Evolutionary conservation across 2,113 vertebrate genomes (phyloP).

Genomic region (Nannobrachium achirus): DNA sequence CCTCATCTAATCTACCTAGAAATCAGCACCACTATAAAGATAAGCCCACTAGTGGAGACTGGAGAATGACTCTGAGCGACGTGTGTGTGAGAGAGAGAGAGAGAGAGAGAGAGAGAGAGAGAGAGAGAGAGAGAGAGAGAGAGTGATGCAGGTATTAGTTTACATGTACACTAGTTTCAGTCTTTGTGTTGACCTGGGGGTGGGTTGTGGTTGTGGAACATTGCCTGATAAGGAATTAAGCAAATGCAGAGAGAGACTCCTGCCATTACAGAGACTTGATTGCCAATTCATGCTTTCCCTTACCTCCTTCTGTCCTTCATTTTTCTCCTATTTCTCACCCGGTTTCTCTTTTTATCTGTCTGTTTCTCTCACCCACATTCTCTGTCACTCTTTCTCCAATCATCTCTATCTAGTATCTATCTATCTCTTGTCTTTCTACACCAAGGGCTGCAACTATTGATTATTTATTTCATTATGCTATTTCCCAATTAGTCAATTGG

Average conservation of each 20-base stretch:
- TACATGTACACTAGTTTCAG: slow-evolving; percentile 49
- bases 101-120: slow-evolving; percentile 7
- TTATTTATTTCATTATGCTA: no score
- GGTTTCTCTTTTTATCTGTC: not conserved
- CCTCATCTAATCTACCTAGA: slow-evolving; percentile 25
- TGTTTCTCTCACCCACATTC: not conserved
- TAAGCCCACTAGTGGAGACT: not conserved
- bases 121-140: slow-evolving; percentile 6
- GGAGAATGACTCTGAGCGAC: not conserved
- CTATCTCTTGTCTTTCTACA: no score
- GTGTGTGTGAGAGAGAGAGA: not conserved
- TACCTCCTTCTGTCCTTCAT: not conserved
- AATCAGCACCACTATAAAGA: slow-evolving; percentile 35
- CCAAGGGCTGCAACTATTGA: no score
- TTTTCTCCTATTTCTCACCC: not conserved
- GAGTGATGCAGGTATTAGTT: slow-evolving; percentile 49
- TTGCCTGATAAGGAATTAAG: slow-evolving; percentile 65
- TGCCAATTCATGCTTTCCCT: slow-evolving; percentile 46
- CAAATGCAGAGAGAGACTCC: slow-evolving; percentile 47
- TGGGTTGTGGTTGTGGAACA: slow-evolving; percentile 45
- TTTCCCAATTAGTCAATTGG: no score
- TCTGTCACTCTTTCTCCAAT: no score
- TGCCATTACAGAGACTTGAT: slow-evolving; percentile 47
- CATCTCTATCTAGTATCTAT: no score
- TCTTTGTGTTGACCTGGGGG: slow-evolving; percentile 49